These are phyloP conservation scores for Turdus rufiventris DNA, from an alignment of 2,113 vertebrate genomes.

Conservation along the genomic window DNA sequence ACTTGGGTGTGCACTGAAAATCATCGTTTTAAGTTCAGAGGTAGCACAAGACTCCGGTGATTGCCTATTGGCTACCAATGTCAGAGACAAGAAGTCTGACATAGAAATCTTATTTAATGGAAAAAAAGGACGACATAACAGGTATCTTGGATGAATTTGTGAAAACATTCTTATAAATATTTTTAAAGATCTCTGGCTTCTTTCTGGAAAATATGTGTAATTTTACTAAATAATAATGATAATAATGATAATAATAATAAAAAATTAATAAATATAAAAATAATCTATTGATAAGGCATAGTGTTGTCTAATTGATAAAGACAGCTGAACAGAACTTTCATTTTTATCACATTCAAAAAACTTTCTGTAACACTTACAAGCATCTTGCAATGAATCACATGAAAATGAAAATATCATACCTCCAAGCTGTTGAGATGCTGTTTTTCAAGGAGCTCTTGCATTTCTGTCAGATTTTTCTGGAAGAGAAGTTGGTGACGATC, in stretches of 20 bases:
- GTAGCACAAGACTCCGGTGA: not conserved
- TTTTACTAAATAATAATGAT: too few species aligned
- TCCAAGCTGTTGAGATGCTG: constrained; percentile 68
- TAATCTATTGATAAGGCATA: not conserved
- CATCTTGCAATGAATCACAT: not conserved
- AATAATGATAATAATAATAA: too few species aligned
- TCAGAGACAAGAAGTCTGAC: not conserved
- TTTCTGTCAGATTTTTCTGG: constrained; percentile 73
- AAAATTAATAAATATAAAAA: not conserved
- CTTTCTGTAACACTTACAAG: not conserved
- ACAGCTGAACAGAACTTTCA: not conserved
- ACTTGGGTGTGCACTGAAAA: not conserved
- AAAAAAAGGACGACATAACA: not conserved
- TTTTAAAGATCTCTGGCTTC: not conserved
- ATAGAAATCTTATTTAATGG: not conserved
- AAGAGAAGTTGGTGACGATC: constrained; percentile 63
- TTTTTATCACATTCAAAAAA: not conserved
- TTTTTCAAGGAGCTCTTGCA: constrained; percentile 71
- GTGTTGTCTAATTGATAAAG: not conserved
- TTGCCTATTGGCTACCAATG: not conserved
- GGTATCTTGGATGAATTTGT: not conserved
- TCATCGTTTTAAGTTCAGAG: not conserved
- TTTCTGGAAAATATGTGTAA: not conserved
- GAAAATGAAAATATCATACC: constrained; percentile 61
- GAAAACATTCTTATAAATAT: not conserved